Evolutionary conservation across 2,888 invertebrate species (phyloP).

Genomic region (Drosophila neonasuta): DNA sequence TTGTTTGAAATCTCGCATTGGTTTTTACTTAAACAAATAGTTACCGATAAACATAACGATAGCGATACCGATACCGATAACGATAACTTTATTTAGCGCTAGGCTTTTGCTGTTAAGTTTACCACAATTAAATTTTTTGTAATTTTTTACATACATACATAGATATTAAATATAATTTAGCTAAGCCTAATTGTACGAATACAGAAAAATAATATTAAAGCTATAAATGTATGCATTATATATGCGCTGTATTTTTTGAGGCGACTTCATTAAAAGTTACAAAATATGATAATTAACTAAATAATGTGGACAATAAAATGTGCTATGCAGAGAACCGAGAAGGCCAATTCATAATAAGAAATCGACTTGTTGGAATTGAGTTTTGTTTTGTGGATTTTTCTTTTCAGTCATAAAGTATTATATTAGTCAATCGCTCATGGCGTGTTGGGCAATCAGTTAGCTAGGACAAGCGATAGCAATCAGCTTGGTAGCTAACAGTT

Average conservation of each 20-base stretch:
- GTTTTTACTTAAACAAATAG: slow-evolving; percentile 19
- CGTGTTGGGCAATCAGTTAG: slow-evolving; percentile 23
- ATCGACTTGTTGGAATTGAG: too few species aligned
- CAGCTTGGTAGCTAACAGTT: slow-evolving; percentile 24
- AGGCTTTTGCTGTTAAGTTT: slow-evolving; percentile 69
- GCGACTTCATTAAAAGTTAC: slow-evolving; percentile 44
- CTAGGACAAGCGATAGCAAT: slow-evolving; percentile 50
- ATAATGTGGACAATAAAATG: slow-evolving; percentile 67
- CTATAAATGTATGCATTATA: slow-evolving; percentile 25
- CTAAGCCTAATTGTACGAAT: slow-evolving; percentile 43
- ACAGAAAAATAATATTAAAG: slow-evolving; percentile 15
- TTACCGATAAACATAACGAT: slow-evolving; percentile 5
- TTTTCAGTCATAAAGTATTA: too few species aligned
- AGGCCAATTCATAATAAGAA: slow-evolving; percentile 26
- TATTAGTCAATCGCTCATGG: slow-evolving; percentile 13
- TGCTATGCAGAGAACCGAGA: slow-evolving; percentile 43
- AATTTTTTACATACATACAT: slow-evolving; percentile 45
- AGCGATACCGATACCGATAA: background rate
- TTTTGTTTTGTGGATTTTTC: too few species aligned
- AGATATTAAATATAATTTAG: slow-evolving; percentile 32
- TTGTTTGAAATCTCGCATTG: slow-evolving; percentile 40
- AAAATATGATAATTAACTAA: slow-evolving; percentile 22
- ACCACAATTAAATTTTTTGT: slow-evolving; percentile 46
- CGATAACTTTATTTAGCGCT: slow-evolving; percentile 44
- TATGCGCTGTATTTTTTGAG: slow-evolving; percentile 67